Evolutionary conservation across 2,888 invertebrate species (phyloP).

Genomic region (Oscheius sp.): DNA sequence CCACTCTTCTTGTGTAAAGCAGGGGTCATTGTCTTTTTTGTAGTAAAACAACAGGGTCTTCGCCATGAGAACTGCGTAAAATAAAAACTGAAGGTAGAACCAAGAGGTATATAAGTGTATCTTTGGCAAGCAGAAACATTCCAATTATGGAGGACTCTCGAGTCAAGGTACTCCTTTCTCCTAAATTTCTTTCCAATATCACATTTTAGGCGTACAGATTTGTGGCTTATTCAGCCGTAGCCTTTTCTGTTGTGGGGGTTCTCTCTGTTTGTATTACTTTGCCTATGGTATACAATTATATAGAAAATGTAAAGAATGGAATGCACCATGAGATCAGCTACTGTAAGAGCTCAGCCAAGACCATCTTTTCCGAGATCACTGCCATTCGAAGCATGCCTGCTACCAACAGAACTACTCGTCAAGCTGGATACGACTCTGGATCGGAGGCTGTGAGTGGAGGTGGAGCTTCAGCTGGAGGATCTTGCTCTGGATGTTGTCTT

Average conservation of each 20-base stretch:
- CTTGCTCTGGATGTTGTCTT: slow-evolving; percentile 66
- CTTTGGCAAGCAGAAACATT: too few species aligned
- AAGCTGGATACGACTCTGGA: slow-evolving; percentile 34
- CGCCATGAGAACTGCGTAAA: too few species aligned
- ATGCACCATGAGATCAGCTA: slow-evolving; percentile 68
- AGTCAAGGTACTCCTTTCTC: too few species aligned
- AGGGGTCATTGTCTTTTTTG: too few species aligned
- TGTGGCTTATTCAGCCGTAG: slow-evolving; percentile 25
- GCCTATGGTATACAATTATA: slow-evolving; percentile 26
- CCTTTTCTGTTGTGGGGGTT: slow-evolving; percentile 22
- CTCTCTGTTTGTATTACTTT: slow-evolving; percentile 24
- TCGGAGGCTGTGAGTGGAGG: slow-evolving; percentile 24
- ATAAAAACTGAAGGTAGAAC: too few species aligned
- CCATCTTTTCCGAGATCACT: slow-evolving; percentile 29
- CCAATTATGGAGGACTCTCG: too few species aligned
- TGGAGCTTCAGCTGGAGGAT: slow-evolving; percentile 45
- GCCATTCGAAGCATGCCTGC: slow-evolving; percentile 26
- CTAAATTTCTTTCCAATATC: too few species aligned
- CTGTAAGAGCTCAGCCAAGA: slow-evolving; percentile 43
- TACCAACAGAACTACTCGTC: slow-evolving; percentile 34
- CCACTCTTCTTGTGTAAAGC: too few species aligned
- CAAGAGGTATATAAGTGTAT: too few species aligned
- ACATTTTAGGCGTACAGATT: slow-evolving; percentile 31
- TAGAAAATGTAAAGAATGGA: slow-evolving; percentile 55
- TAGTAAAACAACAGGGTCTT: too few species aligned